Base-by-base conservation (phyloP, 1,140 invertebrate species). In the Drosophila equinoxialis region DNA sequence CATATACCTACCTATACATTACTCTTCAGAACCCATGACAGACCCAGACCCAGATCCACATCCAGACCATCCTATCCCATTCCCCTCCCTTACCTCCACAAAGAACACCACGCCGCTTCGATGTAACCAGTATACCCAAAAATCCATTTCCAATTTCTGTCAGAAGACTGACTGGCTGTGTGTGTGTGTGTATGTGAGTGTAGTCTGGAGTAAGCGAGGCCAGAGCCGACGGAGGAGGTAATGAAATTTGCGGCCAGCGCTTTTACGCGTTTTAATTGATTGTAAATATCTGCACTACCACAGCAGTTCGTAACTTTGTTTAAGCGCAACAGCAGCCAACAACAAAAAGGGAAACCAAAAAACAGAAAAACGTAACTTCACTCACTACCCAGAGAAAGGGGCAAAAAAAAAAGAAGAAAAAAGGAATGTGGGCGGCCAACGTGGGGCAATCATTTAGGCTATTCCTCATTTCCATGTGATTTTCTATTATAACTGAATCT, bases 201-300 rank as follows among this genome's bases (percentile, higher is more conserved):
- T 17, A 37, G 35, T 6, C 10, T 6, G 6, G 17, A 17, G 23
- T 4, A 26, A 26, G 23, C 23, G 23, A 26, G 13, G 13, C 2
- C 30, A 30, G 30, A 5, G 6, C 30, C 30, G 6, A 30, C 5
- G 41, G 41, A 20, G 59, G 30, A 45, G 82, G 74, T 85, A 85
- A 85, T 85, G 74, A 85, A 86, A 86, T 86, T 86, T 86, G 83
- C 76, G 83, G 82, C 82, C 71, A 82, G 65, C 69, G 75, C 79
- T 77, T 81, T 81, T 81, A 81, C 73, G 78, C 78, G 78, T 82
- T 86, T 86, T 86, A 86, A 86, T 86, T 86, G 82, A 86, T 86
- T 87, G 82, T 79, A 86, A 86, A 86, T 85, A 84, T 86, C 78
- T 78, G 74, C 74, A 85, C 65, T 77, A 77, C 74, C 81, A 33